Evolutionary conservation across 2,113 vertebrate genomes (phyloP), one percentile per base, ranked within the genome.

Genomic region (Gopherus evgoodei): DNA sequence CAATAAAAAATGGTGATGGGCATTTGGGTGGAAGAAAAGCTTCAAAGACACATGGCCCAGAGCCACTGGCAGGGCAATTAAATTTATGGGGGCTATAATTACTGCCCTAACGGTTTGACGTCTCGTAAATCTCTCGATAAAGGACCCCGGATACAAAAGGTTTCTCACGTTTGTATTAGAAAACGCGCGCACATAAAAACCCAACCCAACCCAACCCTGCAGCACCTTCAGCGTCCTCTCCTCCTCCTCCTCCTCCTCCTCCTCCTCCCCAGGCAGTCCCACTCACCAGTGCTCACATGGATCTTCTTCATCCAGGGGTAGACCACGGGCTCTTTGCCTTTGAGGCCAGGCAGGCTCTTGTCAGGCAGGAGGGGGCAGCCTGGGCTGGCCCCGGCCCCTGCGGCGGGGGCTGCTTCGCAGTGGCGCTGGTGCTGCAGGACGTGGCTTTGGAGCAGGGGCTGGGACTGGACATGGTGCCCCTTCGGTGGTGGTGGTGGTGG

Each of bases 261-360:
- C 85, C 94, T 90, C 85, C 81, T 89, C 96, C 78, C 75, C 83
- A 27, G 87, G 35, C 80, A 80, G 79, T 95, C 96, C 96, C 97
- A 95, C 99, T 98, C 99, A 99, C 99, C 98, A 97, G 97, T 99
- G 98, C 97, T 99, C 98, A 99, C 98, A 98, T 99, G 99, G 97
- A 99, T 99, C 98, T 99, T 99, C 98, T 99, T 99, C 99, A 99
- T 99, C 99, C 99, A 99, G 65, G 99, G 99, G 95, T 99, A 99
- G 91, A 99, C 99, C 98, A 99, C 99, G 88, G 99, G 99, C 97
- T 99, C 99, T 96, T 99, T 99, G 88, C 98, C 99, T 98, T 99
- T 99, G 97, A 98, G 97, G 90, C 98, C 98, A 90, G 98, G 98
- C 91, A 98, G 97, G 97, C 98, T 98, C 92, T 98, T 98, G 97